A percentile compares a stretch with the other conserved stretches of the same genome.
Conservation (phyloP, 2,797 vertebrate species). For the Clamator glandarius region DNA sequence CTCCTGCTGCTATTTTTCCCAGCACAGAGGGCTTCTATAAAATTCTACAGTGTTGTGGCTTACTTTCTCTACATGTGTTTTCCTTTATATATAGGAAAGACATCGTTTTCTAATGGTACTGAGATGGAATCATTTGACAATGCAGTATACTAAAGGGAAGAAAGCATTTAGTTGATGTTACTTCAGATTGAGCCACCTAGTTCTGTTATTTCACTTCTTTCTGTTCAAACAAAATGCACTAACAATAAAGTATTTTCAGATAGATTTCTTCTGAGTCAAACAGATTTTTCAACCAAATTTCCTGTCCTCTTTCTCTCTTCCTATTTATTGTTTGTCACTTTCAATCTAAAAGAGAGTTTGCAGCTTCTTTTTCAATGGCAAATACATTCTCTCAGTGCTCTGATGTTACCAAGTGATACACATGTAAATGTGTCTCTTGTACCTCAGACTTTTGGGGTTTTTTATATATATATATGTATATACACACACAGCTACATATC, state of each 20-base stretch:
- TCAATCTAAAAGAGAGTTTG: neutral
- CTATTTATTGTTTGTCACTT: neutral
- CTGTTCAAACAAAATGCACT: neutral
- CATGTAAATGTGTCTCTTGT: neutral
- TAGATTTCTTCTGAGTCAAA: neutral
- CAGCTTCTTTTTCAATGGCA: neutral
- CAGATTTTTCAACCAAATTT: neutral
- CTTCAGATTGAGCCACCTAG: neutral
- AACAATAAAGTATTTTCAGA: neutral
- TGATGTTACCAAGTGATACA: neutral
- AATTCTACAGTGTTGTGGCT: neutral
- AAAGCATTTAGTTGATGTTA: neutral
- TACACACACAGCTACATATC: neutral
- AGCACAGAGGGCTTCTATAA: neutral
- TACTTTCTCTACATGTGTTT: neutral
- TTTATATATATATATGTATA: neutral
- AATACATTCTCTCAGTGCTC: neutral
- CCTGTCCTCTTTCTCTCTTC: neutral
- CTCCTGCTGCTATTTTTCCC: neutral
- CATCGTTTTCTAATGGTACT: neutral
- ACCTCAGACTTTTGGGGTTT: neutral
- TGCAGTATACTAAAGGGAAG: neutral
- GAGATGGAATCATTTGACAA: neutral
- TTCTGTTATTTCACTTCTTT: neutral
- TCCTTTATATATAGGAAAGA: neutral